A percentile compares a stretch with the other conserved stretches of the same genome.
These are phyloP conservation scores for Unio pictorum DNA, from an alignment of 2,888 invertebrate genomes.

Conservation along the genomic window DNA sequence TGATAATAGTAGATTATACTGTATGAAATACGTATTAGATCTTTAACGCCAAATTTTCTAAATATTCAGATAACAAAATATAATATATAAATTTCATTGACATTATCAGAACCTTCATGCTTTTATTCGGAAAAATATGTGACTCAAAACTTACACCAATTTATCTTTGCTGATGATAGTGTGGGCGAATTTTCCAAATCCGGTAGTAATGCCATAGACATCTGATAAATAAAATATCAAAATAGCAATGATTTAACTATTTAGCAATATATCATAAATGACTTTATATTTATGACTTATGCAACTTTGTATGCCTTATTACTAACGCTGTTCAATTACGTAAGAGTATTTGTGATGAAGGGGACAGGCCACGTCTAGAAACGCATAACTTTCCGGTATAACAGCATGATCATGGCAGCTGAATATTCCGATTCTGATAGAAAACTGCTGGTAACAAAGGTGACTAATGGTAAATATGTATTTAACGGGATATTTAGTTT, in stretches of 20 bases:
- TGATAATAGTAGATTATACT: too few relatives aligned
- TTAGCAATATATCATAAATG: neutral
- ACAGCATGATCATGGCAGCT: too few relatives aligned
- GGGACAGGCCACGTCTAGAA: too few relatives aligned
- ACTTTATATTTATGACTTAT: neutral
- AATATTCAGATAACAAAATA: too few relatives aligned
- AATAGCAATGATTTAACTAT: neutral
- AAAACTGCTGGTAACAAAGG: neutral
- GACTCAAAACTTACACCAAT: conserved; percentile 72
- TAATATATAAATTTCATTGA: too few relatives aligned
- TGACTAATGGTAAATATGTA: neutral
- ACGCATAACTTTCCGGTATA: too few relatives aligned
- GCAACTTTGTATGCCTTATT: neutral
- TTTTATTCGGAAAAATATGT: neutral
- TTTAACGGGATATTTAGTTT: neutral
- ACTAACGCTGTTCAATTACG: too few relatives aligned
- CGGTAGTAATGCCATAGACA: conserved; percentile 79
- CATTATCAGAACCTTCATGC: neutral
- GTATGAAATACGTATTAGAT: too few relatives aligned
- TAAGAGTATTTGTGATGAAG: too few relatives aligned
- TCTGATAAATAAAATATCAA: conserved; percentile 66
- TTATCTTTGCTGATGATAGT: conserved; percentile 76
- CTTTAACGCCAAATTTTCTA: too few relatives aligned
- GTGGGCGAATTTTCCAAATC: conserved; percentile 80
- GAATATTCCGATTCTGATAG: too few relatives aligned